These are phyloP conservation scores for Labia minor DNA, from an alignment of 2,888 invertebrate species.

Conservation along the genomic window DNA sequence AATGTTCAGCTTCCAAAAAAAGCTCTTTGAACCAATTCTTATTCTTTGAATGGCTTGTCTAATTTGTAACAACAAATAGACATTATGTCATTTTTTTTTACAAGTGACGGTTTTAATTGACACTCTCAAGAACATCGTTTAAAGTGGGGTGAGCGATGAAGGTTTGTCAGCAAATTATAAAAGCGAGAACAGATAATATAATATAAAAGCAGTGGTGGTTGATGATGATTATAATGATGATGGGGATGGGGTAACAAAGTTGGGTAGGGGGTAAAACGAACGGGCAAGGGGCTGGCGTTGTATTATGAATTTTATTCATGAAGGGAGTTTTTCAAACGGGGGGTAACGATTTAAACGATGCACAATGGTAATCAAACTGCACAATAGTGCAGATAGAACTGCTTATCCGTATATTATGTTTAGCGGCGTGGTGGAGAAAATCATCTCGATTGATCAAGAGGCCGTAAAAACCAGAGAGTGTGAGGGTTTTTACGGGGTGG, in stretches of 20 bases:
- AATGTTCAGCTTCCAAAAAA: too few relatives aligned
- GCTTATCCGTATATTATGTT: slow-evolving; percentile 13
- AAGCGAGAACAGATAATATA: too few relatives aligned
- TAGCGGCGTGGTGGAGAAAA: neutral
- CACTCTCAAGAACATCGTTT: neutral
- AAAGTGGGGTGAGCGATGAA: too few relatives aligned
- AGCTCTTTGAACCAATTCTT: too few relatives aligned
- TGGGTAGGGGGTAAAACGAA: too few relatives aligned
- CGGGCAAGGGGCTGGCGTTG: too few relatives aligned
- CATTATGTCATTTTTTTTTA: neutral
- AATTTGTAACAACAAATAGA: too few relatives aligned
- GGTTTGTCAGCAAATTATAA: too few relatives aligned
- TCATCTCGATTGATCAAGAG: slow-evolving; percentile 22
- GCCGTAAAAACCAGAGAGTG: slow-evolving; percentile 21
- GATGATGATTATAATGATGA: too few relatives aligned
- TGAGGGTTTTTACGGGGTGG: neutral
- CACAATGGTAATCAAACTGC: neutral
- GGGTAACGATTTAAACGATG: slow-evolving; percentile 13
- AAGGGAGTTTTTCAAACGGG: neutral
- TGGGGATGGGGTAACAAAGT: too few relatives aligned
- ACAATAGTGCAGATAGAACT: neutral
- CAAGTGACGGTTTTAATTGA: slow-evolving; percentile 2
- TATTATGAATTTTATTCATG: neutral
- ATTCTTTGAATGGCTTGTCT: too few relatives aligned
- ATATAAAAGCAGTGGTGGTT: too few relatives aligned